Base-by-base conservation (phyloP, 1,140 invertebrate genomes). In the Rhopalosiphum maidis region DNA sequence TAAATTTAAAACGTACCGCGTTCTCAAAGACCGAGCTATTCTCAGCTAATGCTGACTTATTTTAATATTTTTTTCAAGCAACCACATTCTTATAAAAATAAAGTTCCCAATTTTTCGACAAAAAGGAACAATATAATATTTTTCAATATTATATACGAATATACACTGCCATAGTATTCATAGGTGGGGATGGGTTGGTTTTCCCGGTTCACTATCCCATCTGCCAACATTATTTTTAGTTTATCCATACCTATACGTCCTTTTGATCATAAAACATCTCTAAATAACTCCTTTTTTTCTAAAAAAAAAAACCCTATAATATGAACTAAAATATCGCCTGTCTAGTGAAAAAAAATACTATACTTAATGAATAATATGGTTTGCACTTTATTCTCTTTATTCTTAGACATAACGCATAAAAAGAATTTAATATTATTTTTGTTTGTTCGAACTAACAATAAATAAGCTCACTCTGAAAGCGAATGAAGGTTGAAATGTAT, bases 341-440 rank as follows among this genome's bases (percentile, higher is more conserved):
- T 77, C 60, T 77, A 6, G n/a, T n/a, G 4, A 68, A 68, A 68
- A 60, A 77, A 77, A 46, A 46, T 68, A n/a, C 60, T 77, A 5
- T 77, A 77, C 60, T 77, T 77, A 77, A 77, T n/a, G 60, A n/a
- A n/a, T 77, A n/a, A n/a, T 77, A 77, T 77, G 60, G 60, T 77
- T n/a, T n/a, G 60, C 60, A 77, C 30, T 77, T 77, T n/a, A 77
- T 68, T 68, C 30, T n/a, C 60, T 68, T n/a, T 68, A 68, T 77
- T 77, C 30, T n/a, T 18, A 77, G 60, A 77, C 30, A n/a, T 77
- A n/a, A 77, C 30, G 30, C n/a, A 77, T 77, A 77, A 77, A 18
- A 77, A 30, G 60, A 77, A 30, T 77, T 77, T n/a, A 77, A 77
- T 77, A 77, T 77, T 77, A n/a, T 77, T 77, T 68, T n/a, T 77